Conservation (phyloP, 2,797 vertebrate genomes). For the Buceros bicornis region DNA sequence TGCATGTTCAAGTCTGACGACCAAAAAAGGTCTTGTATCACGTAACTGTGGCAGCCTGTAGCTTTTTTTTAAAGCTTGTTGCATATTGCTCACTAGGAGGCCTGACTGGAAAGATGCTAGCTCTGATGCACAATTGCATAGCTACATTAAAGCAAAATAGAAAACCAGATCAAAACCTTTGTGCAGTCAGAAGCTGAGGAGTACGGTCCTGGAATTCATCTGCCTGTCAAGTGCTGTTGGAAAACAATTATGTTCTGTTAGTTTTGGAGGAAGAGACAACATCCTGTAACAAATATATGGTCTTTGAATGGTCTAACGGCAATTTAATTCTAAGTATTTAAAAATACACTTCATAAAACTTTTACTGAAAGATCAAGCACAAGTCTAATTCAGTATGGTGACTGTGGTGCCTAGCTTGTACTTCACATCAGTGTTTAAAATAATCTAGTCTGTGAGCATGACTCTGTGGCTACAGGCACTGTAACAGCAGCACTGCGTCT, state of each 20-base stretch:
- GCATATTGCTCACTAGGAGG: not conserved
- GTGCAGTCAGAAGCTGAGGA: not conserved
- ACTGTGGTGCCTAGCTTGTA: not conserved
- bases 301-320: not conserved
- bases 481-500: not conserved
- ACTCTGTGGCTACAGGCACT: not conserved
- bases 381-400: not conserved
- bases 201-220: not conserved
- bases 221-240: not conserved
- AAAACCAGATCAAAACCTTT: not conserved
- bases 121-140: not conserved
- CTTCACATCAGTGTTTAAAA: not conserved
- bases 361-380: not conserved
- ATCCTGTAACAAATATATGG: not conserved
- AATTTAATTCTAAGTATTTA: not conserved
- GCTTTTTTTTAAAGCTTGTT: not conserved
- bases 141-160: not conserved
- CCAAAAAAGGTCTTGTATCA: slow-evolving; percentile 53
- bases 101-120: not conserved
- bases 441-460: not conserved
- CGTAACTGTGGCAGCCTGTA: slow-evolving; percentile 48
- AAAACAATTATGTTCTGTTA: not conserved
- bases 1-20: not conserved
- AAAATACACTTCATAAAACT: not conserved
- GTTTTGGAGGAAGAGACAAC: not conserved